phyloP scores from a whole-genome alignment of 2,797 vertebrate species.

The Calcarius lapponicus region DNA sequence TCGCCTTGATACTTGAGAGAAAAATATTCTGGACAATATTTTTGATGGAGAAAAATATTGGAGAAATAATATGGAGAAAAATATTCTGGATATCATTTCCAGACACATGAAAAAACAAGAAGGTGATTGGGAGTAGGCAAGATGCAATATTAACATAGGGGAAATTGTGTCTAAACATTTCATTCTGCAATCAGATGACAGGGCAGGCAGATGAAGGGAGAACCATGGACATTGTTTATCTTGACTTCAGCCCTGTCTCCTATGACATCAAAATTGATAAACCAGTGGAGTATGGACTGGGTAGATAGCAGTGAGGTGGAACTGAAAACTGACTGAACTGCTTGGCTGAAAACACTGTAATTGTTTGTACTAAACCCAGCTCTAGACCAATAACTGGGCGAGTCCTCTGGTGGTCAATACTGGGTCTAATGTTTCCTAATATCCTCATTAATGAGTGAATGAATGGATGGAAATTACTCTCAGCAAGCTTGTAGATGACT shows the following conservation, averaged over 20 bases:
- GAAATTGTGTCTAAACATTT: neutral
- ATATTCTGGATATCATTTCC: neutral
- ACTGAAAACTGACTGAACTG: neutral
- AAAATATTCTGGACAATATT: neutral
- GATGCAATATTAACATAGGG: neutral
- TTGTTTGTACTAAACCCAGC: neutral
- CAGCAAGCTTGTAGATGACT: neutral
- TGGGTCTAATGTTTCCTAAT: neutral
- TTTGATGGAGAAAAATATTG: neutral
- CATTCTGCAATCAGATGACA: neutral
- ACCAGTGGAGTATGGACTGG: neutral
- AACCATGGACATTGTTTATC: neutral
- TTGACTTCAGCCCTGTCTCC: neutral
- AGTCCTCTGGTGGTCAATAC: neutral
- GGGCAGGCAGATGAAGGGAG: neutral
- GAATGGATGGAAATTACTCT: neutral
- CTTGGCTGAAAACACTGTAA: neutral
- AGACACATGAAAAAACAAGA: neutral
- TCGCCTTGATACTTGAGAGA: neutral
- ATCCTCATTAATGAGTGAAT: neutral
- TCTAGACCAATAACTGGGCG: accelerated
- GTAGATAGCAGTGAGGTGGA: neutral
- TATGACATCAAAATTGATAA: neutral
- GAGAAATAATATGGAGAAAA: neutral
- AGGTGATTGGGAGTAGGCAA: neutral